Evolutionary conservation across 2,113 vertebrate species (phyloP).

Genomic region (Pseudois nayaur): DNA sequence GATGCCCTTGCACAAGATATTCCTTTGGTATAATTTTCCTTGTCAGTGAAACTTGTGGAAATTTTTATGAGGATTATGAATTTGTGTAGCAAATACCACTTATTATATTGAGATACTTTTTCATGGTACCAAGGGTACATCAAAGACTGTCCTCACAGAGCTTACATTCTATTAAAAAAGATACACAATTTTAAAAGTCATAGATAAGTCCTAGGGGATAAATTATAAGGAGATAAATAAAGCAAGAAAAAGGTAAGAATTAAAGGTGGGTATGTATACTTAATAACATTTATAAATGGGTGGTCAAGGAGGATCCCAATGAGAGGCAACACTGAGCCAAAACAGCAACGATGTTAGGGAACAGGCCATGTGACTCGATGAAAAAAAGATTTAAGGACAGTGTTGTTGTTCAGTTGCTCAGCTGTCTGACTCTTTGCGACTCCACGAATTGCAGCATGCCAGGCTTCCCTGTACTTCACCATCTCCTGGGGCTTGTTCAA

Average conservation of each 20-base stretch:
- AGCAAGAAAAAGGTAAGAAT: background rate
- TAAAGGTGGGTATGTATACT: background rate
- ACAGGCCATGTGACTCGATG: background rate
- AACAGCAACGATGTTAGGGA: background rate
- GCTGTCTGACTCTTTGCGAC: background rate
- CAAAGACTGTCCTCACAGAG: background rate
- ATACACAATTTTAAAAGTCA: background rate
- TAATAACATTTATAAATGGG: background rate
- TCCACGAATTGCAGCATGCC: background rate
- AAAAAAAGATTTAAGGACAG: background rate
- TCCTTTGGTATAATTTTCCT: background rate
- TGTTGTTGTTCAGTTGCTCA: background rate
- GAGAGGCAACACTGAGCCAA: background rate
- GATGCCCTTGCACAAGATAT: background rate
- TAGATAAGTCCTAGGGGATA: background rate
- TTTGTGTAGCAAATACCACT: background rate
- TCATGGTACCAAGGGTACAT: background rate
- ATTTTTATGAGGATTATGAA: background rate
- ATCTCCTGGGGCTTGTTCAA: background rate
- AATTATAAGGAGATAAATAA: background rate
- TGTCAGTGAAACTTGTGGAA: background rate
- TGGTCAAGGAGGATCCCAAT: background rate
- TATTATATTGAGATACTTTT: background rate
- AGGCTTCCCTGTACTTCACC: background rate
- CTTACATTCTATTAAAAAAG: background rate